Conservation (phyloP, 2,797 vertebrate species). For the Paratrypauchen microcephalus region DNA sequence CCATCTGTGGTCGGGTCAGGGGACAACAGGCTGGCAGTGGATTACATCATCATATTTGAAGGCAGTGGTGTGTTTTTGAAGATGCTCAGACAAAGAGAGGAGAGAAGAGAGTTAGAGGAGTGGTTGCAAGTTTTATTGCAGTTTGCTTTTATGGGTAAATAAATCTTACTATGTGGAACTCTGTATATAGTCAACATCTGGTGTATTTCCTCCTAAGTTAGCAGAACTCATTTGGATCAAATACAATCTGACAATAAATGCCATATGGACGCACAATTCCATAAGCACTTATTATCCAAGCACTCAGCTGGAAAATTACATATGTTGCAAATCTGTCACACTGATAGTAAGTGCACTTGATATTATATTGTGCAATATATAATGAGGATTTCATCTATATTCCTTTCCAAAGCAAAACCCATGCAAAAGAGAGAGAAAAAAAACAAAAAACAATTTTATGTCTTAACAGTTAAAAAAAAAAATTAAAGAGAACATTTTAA, state of each 20-base stretch:
- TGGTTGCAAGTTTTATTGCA: conserved; percentile 9
- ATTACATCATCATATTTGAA: conserved; percentile 74
- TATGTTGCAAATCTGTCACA: conserved; percentile 13
- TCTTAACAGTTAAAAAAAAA: background rate
- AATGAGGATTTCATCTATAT: background rate
- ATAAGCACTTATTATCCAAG: conserved; percentile 11
- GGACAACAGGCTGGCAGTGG: conserved; percentile 22
- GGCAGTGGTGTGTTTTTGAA: conserved; percentile 60
- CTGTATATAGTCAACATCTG: background rate
- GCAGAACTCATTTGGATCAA: conserved; percentile 12
- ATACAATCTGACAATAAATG: conserved; percentile 7
- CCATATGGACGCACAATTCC: conserved; percentile 7
- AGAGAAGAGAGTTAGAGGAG: conserved; percentile 13
- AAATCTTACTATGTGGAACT: background rate
- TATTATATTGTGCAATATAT: background rate
- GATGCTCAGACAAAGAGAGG: conserved; percentile 72
- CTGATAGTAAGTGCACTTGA: background rate
- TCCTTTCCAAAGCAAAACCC: background rate
- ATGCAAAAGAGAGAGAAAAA: too few relatives aligned
- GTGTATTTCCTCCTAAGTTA: background rate
- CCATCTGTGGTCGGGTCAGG: conserved; percentile 55
- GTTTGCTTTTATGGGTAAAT: background rate
- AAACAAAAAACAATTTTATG: background rate
- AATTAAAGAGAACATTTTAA: background rate
- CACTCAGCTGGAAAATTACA: background rate